These are phyloP conservation scores for Drosophila paucipuncta DNA, from an alignment of 2,888 invertebrate species.

Conservation along the genomic window DNA sequence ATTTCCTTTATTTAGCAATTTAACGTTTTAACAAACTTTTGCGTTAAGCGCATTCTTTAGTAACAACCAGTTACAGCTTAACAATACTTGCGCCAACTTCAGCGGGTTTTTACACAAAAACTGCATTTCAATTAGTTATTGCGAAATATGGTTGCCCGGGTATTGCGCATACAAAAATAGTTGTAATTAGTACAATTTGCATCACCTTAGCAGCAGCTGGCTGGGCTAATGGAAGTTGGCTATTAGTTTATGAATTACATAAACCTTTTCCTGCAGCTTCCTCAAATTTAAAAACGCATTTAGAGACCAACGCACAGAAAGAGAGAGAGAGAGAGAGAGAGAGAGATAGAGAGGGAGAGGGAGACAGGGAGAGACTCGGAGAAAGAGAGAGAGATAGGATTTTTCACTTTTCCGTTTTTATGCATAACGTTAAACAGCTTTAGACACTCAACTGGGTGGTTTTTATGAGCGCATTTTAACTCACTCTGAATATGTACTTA, in stretches of 20 bases:
- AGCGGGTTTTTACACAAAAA: conserved; percentile 29
- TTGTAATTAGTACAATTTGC: conserved; percentile 50
- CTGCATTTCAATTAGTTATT: conserved; percentile 56
- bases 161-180: conserved; percentile 52
- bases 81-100: conserved; percentile 14
- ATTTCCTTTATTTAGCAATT: not conserved
- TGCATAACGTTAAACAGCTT: conserved; percentile 59
- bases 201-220: conserved; percentile 27
- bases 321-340: not conserved
- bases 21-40: not conserved
- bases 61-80: conserved; percentile 19
- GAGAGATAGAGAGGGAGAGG: not conserved
- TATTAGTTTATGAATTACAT: conserved; percentile 59
- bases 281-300: conserved; percentile 58
- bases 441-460: conserved; percentile 57
- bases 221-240: conserved; percentile 57
- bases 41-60: conserved; percentile 2
- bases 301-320: conserved; percentile 9
- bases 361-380: not conserved
- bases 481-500: conserved; percentile 30
- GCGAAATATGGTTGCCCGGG: conserved; percentile 23
- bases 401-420: conserved; percentile 50
- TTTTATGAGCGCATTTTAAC: conserved; percentile 34
- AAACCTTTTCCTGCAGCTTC: conserved; percentile 43
- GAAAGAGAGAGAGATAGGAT: conserved; percentile 14